Evolutionary conservation across 2,888 invertebrate species (phyloP).

Genomic region (Mythimna loreyi): DNA sequence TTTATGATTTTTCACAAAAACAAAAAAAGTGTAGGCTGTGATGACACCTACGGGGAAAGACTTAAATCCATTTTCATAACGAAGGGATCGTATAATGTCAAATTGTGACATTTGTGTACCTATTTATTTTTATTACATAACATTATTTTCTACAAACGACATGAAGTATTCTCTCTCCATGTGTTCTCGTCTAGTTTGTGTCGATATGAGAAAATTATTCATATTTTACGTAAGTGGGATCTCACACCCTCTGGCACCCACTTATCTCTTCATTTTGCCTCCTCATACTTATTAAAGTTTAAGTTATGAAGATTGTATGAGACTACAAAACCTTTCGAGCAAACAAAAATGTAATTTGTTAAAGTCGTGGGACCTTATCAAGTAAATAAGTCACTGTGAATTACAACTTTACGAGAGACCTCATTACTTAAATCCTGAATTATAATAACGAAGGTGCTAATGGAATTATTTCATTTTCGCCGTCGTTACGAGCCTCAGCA

Average conservation of each 20-base stretch:
- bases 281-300: conserved; percentile 16
- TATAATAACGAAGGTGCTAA: conserved; percentile 47
- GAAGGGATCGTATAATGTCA: conserved; percentile 2
- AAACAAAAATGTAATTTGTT: conserved; percentile 25
- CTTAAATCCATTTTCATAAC: conserved; percentile 34
- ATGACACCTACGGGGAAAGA: background rate
- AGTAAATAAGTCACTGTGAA: conserved; percentile 29
- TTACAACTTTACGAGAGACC: conserved; percentile 27
- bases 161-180: background rate
- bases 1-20: too few species aligned
- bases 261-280: conserved; percentile 24
- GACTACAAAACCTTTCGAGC: conserved; percentile 13
- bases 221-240: conserved; percentile 24
- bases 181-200: conserved; percentile 2
- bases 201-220: conserved; percentile 13
- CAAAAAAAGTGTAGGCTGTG: conserved; percentile 1
- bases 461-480: conserved; percentile 45
- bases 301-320: conserved; percentile 22
- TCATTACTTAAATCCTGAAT: conserved; percentile 41
- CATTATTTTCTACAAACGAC: background rate
- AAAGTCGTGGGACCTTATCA: conserved; percentile 15
- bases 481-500: conserved; percentile 5
- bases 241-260: conserved; percentile 4
- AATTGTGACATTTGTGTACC: background rate
- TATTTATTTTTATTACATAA: background rate